These are phyloP conservation scores for Benthosema pterotum DNA, from an alignment of 2,797 vertebrate species.

Conservation along the genomic window DNA sequence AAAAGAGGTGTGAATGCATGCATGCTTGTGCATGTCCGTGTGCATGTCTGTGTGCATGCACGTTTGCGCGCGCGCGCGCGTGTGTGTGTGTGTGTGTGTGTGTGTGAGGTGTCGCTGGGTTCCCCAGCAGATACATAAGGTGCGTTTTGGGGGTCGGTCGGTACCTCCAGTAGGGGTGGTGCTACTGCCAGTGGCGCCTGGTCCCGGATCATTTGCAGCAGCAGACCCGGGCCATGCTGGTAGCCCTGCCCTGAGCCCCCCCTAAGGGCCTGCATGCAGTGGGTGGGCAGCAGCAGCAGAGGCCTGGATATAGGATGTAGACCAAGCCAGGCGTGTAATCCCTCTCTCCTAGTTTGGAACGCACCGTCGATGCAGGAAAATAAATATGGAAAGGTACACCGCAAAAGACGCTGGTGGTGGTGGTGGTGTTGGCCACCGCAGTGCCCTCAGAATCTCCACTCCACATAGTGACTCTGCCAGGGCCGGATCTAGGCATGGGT, in stretches of 20 bases:
- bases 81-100: not conserved
- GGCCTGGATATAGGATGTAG: constrained; percentile 65
- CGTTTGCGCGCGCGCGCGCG: not conserved
- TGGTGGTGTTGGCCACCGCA: constrained; percentile 7
- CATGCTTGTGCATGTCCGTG: too few relatives aligned
- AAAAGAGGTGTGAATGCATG: constrained; percentile 6
- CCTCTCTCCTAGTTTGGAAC: constrained; percentile 56
- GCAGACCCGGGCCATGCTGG: constrained; percentile 72
- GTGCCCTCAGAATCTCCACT: too few relatives aligned
- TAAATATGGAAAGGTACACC: constrained; percentile 64
- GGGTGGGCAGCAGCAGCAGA: constrained; percentile 68
- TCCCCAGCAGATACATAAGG: too few relatives aligned
- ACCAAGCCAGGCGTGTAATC: constrained; percentile 71
- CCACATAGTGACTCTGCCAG: too few relatives aligned
- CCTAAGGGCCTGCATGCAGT: constrained; percentile 28
- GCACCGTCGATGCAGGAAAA: constrained; percentile 58
- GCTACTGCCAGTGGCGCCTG: constrained; percentile 66
- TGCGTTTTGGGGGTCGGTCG: constrained; percentile 7
- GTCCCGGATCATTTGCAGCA: constrained; percentile 75
- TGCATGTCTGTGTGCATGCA: not conserved
- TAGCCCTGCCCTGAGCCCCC: constrained; percentile 45
- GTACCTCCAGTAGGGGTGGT: constrained; percentile 38
- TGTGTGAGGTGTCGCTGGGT: too few relatives aligned
- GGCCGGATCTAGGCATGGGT: too few relatives aligned
- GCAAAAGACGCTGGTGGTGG: constrained; percentile 36